A percentile compares a stretch with the other conserved stretches of the same genome.
Evolutionary conservation across 2,113 vertebrate species (phyloP).

Genomic region (Nematolebias whitei): DNA sequence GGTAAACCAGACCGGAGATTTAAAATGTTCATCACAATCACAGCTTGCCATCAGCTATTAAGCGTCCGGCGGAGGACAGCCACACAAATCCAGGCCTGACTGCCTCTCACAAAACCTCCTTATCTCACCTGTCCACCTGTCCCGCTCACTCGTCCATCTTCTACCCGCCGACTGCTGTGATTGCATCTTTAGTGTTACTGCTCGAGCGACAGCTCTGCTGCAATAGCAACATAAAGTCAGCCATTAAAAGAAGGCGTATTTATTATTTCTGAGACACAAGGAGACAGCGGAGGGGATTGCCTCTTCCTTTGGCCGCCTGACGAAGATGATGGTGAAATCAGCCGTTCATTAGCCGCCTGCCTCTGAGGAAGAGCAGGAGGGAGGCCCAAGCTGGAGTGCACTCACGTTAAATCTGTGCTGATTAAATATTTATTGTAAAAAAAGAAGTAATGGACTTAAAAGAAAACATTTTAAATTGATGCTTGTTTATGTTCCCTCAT

Average conservation of each 20-base stretch:
- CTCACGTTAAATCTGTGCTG: conserved; percentile 5
- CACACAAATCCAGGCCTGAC: conserved; percentile 75
- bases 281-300: conserved; percentile 73
- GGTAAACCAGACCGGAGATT: conserved; percentile 74
- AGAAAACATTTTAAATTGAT: neutral
- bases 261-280: conserved; percentile 76
- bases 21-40: conserved; percentile 81
- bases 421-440: neutral
- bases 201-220: conserved; percentile 72
- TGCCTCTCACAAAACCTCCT: conserved; percentile 77
- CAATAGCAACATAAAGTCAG: conserved; percentile 77
- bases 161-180: conserved; percentile 64
- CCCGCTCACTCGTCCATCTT: conserved; percentile 78
- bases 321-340: conserved; percentile 55
- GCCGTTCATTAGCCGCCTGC: conserved; percentile 48
- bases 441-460: neutral
- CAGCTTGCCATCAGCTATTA: conserved; percentile 81
- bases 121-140: conserved; percentile 83
- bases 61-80: conserved; percentile 73
- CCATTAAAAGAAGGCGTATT: conserved; percentile 80
- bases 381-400: conserved; percentile 2
- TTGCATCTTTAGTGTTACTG: conserved; percentile 80
- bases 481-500: neutral
- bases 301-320: conserved; percentile 54
- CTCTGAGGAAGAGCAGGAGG: neutral